Evolutionary conservation across 2,797 vertebrate genomes (phyloP), one percentile per base, ranked within the genome.

Genomic region (Poecile montanus): DNA sequence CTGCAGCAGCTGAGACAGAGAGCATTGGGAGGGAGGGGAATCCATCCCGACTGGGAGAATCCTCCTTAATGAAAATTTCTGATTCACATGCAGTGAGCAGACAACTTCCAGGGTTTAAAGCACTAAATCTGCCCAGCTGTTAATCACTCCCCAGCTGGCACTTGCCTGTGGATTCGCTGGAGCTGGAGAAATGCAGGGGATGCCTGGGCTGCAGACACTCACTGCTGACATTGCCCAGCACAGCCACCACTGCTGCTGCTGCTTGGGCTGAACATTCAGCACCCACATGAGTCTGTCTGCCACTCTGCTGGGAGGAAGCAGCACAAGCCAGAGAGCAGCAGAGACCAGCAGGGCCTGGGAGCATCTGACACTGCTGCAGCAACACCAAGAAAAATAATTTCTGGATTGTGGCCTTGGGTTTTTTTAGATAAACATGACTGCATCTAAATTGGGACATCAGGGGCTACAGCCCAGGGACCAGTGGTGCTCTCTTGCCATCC

Each of bases 211-310:
- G 62, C 15, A 4, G 36, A 23, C 36, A 6, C 42, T 65, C 16
- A 5, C 22, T 30, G 13, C n/a, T 29, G 87, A 16, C 45, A 18
- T 8, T 16, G 15, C 21, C 57, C 40, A 51, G 77, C 77, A 47
- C 71, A 40, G 15, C 53, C 40, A 1, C 14, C n/a, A 0, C 36
- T 83, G 56, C 40, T 45, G 42, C 67, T 16, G 42, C 67, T 14
- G 51, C 27, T 27, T 17, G 18, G 30, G 58, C 27, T 56, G 65
- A 51, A 7, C 22, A 10, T 17, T 45, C 17, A 21, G 51, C n/a
- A 10, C 2, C 1, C 8, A 16, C 53, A 2, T 1, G 19, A 30
- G 44, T 2, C 13, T 25, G 32, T 18, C 20, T 88, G 40, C 5
- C n/a, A 3, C 25, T 22, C 50, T 67, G 32, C 27, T n/a, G 50